These are phyloP conservation scores for Arenaria interpres DNA, from an alignment of 2,113 vertebrate species.

Conservation along the genomic window DNA sequence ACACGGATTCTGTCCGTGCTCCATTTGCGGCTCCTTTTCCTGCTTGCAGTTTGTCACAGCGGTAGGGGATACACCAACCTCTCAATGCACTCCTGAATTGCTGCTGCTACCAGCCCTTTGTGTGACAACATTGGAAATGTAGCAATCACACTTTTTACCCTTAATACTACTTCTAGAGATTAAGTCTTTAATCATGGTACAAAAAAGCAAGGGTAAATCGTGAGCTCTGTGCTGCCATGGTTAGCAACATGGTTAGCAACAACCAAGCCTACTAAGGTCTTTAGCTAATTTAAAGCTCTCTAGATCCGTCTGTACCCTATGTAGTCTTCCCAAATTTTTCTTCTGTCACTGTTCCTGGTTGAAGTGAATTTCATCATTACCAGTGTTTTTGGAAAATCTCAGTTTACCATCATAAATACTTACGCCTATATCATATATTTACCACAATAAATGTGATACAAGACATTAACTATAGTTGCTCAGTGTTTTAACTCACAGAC, in stretches of 20 bases:
- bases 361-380: neutral
- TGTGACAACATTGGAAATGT: neutral
- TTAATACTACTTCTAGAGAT: neutral
- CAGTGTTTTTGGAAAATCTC: neutral
- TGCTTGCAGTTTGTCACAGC: rapidly evolving
- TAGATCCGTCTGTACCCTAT: neutral
- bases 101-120: neutral
- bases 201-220: neutral
- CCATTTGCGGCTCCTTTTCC: neutral
- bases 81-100: neutral
- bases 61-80: neutral
- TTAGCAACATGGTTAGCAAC: too few relatives aligned
- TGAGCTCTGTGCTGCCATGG: neutral
- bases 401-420: neutral
- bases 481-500: neutral
- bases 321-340: neutral
- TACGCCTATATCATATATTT: neutral
- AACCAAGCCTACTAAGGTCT: neutral
- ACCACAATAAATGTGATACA: neutral
- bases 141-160: neutral
- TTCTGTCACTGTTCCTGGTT: neutral
- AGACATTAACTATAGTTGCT: neutral
- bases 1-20: neutral
- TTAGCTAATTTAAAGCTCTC: neutral
- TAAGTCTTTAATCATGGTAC: neutral